Conservation (phyloP, 2,797 vertebrate species). For the Crenuchus spilurus region DNA sequence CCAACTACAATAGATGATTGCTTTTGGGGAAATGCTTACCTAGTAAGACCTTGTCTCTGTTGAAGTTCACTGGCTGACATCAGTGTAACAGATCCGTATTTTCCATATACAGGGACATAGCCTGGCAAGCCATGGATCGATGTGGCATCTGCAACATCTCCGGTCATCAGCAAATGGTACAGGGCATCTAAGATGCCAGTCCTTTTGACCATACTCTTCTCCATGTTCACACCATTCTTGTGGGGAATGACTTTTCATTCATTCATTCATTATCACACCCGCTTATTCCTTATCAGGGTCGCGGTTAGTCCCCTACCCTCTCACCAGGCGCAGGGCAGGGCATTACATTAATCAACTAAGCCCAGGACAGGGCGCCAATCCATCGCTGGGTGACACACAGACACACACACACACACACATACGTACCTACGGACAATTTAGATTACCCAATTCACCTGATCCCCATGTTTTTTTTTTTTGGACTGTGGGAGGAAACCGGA, state of each 20-base stretch:
- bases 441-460: too few relatives aligned
- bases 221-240: background rate
- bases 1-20: background rate
- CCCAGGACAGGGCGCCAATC: too few relatives aligned
- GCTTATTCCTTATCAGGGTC: too few relatives aligned
- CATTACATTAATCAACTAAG: too few relatives aligned
- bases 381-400: too few relatives aligned
- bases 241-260: background rate
- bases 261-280: too few relatives aligned
- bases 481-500: too few relatives aligned
- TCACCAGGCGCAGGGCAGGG: too few relatives aligned
- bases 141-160: slow-evolving; percentile 5
- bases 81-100: background rate
- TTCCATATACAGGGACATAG: background rate
- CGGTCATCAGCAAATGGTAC: background rate
- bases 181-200: background rate
- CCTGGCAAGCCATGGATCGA: background rate
- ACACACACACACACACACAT: too few relatives aligned
- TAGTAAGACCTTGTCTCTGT: background rate
- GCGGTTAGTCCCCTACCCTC: too few relatives aligned
- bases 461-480: too few relatives aligned
- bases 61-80: background rate
- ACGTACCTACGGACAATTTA: too few relatives aligned
- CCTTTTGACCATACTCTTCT: background rate
- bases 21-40: background rate